Evolutionary conservation across 92 coral and sea anemone species (phyloP), one percentile per base, ranked within the genome.

Genomic region (Umimayanthus chanpuru): DNA sequence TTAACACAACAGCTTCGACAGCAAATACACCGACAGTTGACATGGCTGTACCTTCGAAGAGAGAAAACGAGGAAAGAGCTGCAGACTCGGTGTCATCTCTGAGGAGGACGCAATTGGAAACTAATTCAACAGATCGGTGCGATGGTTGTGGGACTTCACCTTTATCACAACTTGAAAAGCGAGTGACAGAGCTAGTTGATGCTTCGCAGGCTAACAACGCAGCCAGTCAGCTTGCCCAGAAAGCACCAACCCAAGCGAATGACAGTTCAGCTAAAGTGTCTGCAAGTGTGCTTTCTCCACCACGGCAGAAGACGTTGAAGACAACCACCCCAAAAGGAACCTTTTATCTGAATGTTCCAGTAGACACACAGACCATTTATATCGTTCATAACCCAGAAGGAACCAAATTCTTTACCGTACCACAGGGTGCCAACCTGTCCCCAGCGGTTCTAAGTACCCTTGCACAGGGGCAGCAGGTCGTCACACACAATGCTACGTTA

Each of bases 261-360:
- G 77, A 0, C 50, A 83, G n/a, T 23, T 25, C 68, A 16, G 4
- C 41, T 68, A 70, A 71, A 28, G 1, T 23, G 30, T 68, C 78
- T 41, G 18, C 66, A 16, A 26, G 3, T 29, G 20, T 56, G n/a
- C 30, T 23, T 44, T 21, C 23, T 6, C 18, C 85, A 10, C 61
- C 53, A 18, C 77, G 28, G 26, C 77, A 71, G 28, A 82, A 68
- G 64, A 14, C 55, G 5, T 30, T 83, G 26, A 70, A 70, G 29
- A 72, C 87, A 25, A 28, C 6, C 23, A 83, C 87, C 12, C 87
- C 87, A 25, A 68, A 47, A 47, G 87, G 87, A 26, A 83, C 87
- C 9, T 68, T 83, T 44, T 71, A 40, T 0, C 44, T 83, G 6
- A 83, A 68, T 26, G 87, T 83, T 4, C 77, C 87, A 12, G 77